Conservation (phyloP, 1,140 invertebrate species). For the Drosophila grimshawi region DNA sequence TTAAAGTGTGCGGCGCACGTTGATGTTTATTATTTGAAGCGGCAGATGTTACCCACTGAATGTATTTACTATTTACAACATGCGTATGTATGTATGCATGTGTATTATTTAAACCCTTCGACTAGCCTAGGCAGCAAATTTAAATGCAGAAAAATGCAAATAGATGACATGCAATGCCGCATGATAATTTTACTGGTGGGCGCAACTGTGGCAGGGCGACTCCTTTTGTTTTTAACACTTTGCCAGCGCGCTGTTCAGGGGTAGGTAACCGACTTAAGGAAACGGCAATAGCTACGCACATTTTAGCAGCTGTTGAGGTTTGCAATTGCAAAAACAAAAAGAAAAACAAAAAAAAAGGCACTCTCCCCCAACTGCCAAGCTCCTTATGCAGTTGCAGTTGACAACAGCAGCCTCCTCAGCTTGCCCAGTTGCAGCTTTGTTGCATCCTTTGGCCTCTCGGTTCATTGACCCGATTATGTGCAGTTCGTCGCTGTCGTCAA, state of each 20-base stretch:
- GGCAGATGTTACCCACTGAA: conserved; percentile 71
- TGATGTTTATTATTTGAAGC: conserved; percentile 24
- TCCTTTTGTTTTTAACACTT: conserved; percentile 80
- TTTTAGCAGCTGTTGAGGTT: conserved; percentile 78
- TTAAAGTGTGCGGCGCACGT: conserved; percentile 37
- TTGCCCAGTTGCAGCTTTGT: conserved; percentile 16
- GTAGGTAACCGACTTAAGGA: conserved; percentile 53
- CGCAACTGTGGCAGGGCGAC: conserved; percentile 38
- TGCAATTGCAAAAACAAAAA: conserved; percentile 51
- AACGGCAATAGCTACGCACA: conserved; percentile 68
- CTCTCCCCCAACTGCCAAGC: not conserved
- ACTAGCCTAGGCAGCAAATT: conserved; percentile 57
- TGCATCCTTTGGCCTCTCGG: conserved; percentile 50
- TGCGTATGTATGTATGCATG: not conserved
- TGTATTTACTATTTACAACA: conserved; percentile 22
- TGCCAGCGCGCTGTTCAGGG: conserved; percentile 35
- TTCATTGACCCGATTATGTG: conserved; percentile 77
- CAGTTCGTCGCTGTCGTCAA: conserved; percentile 44
- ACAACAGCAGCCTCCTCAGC: conserved; percentile 27
- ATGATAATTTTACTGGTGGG: conserved; percentile 68
- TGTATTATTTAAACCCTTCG: conserved; percentile 23
- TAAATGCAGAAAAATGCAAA: conserved; percentile 72
- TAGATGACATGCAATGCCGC: conserved; percentile 68
- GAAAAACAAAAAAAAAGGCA: conserved; percentile 28
- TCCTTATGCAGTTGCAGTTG: not conserved